A percentile compares a stretch with the other conserved stretches of the same genome.
phyloP scores from a whole-genome alignment of 2,888 invertebrate species.

The Melanargia galathea region DNA sequence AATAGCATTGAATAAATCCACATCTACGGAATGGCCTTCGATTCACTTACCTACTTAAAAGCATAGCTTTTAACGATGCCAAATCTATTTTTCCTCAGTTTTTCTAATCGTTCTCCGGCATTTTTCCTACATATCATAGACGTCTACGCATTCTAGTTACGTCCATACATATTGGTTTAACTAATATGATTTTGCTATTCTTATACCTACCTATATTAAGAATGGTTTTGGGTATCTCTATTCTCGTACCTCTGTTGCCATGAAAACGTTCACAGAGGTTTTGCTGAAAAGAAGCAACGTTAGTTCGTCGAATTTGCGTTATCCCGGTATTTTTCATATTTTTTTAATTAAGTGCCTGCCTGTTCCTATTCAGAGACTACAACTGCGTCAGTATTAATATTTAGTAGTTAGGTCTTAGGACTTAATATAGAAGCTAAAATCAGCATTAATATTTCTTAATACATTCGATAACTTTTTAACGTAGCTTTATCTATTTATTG shows the following conservation, averaged over 20 bases:
- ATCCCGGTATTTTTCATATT: too few species aligned
- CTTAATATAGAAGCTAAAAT: too few species aligned
- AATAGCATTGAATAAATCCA: slow-evolving; percentile 49
- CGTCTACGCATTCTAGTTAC: slow-evolving; percentile 9
- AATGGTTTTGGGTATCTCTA: neutral
- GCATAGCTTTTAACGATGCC: slow-evolving; percentile 46
- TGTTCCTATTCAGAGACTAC: too few species aligned
- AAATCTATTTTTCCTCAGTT: slow-evolving; percentile 45
- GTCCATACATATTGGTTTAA: slow-evolving; percentile 5
- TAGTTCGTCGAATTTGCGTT: too few species aligned
- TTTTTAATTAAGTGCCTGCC: too few species aligned
- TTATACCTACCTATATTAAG: neutral
- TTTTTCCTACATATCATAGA: slow-evolving; percentile 18
- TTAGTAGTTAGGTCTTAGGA: too few species aligned
- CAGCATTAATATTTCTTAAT: too few species aligned
- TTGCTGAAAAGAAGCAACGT: too few species aligned
- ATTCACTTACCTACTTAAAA: slow-evolving; percentile 44
- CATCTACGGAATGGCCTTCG: slow-evolving; percentile 44
- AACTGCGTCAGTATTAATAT: too few species aligned
- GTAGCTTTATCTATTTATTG: too few species aligned
- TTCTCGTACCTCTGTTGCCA: neutral
- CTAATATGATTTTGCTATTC: slow-evolving; percentile 5
- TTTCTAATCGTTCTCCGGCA: slow-evolving; percentile 23
- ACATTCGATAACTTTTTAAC: too few species aligned
- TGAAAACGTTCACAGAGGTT: neutral